Conservation (phyloP, 2,797 vertebrate genomes). For the Propithecus deckenii region DNA sequence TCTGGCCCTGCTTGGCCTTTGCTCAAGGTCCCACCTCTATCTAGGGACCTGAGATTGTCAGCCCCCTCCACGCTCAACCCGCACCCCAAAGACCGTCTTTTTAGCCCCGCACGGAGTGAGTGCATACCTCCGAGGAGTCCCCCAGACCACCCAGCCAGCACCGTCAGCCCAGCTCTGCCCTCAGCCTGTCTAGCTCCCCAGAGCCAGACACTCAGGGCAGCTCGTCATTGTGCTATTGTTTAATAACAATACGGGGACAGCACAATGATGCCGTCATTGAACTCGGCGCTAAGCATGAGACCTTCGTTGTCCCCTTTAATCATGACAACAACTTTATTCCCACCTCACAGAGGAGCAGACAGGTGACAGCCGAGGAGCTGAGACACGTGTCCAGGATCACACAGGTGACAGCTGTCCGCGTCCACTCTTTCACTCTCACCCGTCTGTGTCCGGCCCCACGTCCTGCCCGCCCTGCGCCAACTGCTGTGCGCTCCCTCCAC, state of each 20-base stretch:
- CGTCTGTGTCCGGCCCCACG: fast-evolving
- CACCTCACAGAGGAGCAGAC: background rate
- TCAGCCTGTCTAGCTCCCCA: background rate
- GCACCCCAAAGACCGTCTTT: too few relatives aligned
- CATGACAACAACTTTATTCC: too few relatives aligned
- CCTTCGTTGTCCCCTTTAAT: too few relatives aligned
- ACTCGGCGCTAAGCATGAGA: too few relatives aligned
- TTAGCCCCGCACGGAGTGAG: too few relatives aligned
- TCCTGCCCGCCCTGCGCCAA: fast-evolving
- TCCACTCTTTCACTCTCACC: background rate
- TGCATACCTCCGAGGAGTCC: background rate
- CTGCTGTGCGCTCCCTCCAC: background rate
- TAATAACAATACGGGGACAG: background rate
- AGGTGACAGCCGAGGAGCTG: background rate
- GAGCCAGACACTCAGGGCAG: background rate
- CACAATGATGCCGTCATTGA: fast-evolving
- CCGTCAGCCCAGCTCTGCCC: background rate
- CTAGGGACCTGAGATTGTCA: background rate
- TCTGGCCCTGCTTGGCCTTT: background rate
- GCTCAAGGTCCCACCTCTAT: background rate
- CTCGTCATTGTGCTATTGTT: background rate
- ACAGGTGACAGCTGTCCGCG: fast-evolving
- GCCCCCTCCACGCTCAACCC: background rate
- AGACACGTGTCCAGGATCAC: background rate
- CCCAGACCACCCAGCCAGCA: background rate